A percentile compares a stretch with the other conserved stretches of the same genome.
Evolutionary conservation across 2,113 vertebrate genomes (phyloP).

Genomic region (Crotalus helleri): DNA sequence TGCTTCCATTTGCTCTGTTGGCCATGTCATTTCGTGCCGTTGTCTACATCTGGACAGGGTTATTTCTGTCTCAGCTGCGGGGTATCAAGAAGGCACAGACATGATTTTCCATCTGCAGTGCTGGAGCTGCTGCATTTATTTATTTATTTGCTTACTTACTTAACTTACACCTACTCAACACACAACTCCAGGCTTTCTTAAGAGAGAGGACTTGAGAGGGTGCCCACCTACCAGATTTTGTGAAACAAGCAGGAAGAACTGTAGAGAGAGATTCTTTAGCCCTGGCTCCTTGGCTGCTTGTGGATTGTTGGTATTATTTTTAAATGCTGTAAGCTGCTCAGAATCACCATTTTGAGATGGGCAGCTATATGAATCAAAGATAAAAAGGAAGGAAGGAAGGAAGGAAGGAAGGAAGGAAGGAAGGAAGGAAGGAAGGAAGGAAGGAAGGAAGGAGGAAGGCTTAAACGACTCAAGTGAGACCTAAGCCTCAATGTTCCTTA

Average conservation of each 20-base stretch:
- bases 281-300: neutral
- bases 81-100: neutral
- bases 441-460: neutral
- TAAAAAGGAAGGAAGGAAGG: neutral
- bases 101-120: neutral
- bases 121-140: neutral
- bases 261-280: neutral
- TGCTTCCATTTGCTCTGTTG: neutral
- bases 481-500: neutral
- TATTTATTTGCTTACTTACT: neutral
- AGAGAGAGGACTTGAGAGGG: neutral
- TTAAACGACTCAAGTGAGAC: neutral
- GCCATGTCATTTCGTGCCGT: neutral
- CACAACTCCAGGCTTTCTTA: neutral
- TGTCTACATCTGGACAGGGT: neutral
- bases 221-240: neutral
- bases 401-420: no score
- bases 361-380: neutral
- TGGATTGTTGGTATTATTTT: neutral
- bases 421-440: neutral
- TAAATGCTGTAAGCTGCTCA: neutral
- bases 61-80: neutral
- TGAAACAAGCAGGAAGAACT: neutral
- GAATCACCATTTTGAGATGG: neutral
- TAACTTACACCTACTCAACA: neutral